Conservation (phyloP, 2,113 vertebrate genomes). For the Panurus biarmicus region DNA sequence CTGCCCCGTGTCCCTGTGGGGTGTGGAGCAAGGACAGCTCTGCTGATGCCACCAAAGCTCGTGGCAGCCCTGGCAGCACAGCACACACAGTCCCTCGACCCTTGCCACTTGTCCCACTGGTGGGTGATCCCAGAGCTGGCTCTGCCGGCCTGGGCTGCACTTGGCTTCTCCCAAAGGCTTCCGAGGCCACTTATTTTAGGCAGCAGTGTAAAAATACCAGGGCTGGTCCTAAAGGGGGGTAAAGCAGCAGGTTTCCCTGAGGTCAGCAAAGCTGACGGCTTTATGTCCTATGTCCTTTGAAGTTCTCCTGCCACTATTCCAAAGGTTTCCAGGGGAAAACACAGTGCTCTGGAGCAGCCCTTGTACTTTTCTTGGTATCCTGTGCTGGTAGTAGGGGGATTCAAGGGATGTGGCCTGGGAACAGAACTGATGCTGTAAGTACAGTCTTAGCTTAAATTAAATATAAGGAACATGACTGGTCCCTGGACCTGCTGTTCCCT, state of each 20-base stretch:
- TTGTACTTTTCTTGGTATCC: neutral
- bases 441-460: neutral
- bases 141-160: neutral
- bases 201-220: neutral
- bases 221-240: neutral
- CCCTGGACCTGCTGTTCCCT: neutral
- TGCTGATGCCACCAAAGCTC: fast-evolving
- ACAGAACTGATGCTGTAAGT: neutral
- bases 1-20: neutral
- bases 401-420: neutral
- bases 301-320: neutral
- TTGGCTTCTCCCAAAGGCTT: neutral
- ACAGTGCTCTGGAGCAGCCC: neutral
- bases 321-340: neutral
- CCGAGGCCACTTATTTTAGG: neutral
- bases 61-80: fast-evolving
- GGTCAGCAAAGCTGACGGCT: neutral
- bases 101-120: fast-evolving
- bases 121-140: neutral
- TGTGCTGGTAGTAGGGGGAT: neutral
- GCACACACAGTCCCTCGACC: neutral
- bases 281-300: neutral
- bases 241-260: neutral
- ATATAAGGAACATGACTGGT: fast-evolving
- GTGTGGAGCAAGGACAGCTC: neutral